Base-by-base conservation (phyloP, 2,888 invertebrate species). In the Trypoxylon attenuatum region DNA sequence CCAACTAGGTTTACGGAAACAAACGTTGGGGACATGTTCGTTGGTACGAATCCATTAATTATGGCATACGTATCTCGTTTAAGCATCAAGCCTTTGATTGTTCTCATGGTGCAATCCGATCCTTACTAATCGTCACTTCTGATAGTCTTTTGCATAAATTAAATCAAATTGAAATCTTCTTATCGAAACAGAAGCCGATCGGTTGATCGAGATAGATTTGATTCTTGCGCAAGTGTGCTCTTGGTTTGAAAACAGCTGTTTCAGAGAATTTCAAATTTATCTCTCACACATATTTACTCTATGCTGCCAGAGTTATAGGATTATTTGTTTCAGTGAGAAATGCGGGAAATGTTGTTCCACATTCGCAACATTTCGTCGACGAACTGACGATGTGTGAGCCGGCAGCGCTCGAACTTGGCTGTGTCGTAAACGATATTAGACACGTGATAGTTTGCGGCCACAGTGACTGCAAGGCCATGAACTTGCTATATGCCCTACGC, bases 391-490 rank as follows among this genome's bases (percentile, higher is more conserved):
- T 96, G 79, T 97, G 97, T 77, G 98, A 99, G 88, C 97, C 98
- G 5, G 98, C 97, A 4, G 98, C 97, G 2, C 88, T 99, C 75
- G 98, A 99, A 88, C 90, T 99, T 53, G 97, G 96, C 19, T 98
- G 98, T 86, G 92, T 97, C 16, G 91, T 96, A 38, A 97, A 97
- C 84, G 92, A 96, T 77, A 96, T 98, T 71, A 90, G 94, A 63
- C 96, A 98, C 83, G 92, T 98, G 38, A 95, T 98, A 69, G 96
- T 99, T 2, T 98, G 98, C 84, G 99, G 99, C 0, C 98, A 99
- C 85, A 97, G 98, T 66, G 98, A 99, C 85, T 99, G 99, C 87
- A 98, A 98, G 91, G 98, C 98, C 2, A 98, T 98, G 93, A 97
- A 97, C 89, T 90, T 97, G 57, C 89, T 98, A 1, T 95, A 96